Evolutionary conservation across 2,888 invertebrate species (phyloP), one percentile per base, ranked within the genome.

Genomic region (Xylocampa areola): DNA sequence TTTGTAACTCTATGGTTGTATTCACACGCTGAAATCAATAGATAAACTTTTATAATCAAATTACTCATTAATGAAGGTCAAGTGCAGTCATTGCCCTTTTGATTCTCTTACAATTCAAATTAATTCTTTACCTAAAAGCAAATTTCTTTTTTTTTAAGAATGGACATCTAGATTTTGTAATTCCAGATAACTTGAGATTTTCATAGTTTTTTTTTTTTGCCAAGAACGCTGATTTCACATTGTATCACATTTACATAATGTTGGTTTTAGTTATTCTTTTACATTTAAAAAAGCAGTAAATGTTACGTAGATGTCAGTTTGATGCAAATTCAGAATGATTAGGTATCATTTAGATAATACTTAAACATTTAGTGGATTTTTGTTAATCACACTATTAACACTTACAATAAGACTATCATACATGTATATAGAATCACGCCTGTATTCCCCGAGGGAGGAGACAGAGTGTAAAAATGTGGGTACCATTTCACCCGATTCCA

Each of bases 61-160:
- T n/a, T n/a, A n/a, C n/a, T n/a, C n/a, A n/a, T n/a, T n/a, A n/a
- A n/a, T n/a, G n/a, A n/a, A n/a, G n/a, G n/a, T n/a, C n/a, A n/a
- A n/a, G n/a, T n/a, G n/a, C n/a, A n/a, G n/a, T n/a, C 25, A 8
- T 8, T 25, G 7, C 5, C 13, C 29, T 8, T 25, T 2, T 16
- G 5, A 25, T 10, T 16, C 2, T 7, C 16, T 10, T 19, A 45
- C 32, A 44, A 36, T 67, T 35, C 21, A 32, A 45, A 47, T 35
- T 16, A 43, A 47, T 60, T 30, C 6, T 27, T 49, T 27, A 11
- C 45, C 49, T n/a, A 29, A 61, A 41, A 61, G 11, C 25, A 27
- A 43, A 39, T 14, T 17, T 8, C 1, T 8, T n/a, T 44, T 11
- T 11, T 10, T 5, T n/a, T n/a, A n/a, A 19, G 11, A 58, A 16